A percentile compares a stretch with the other conserved stretches of the same genome.
phyloP scores from a whole-genome alignment of 2,113 vertebrate species.

The Hippocampus guttulatus region DNA sequence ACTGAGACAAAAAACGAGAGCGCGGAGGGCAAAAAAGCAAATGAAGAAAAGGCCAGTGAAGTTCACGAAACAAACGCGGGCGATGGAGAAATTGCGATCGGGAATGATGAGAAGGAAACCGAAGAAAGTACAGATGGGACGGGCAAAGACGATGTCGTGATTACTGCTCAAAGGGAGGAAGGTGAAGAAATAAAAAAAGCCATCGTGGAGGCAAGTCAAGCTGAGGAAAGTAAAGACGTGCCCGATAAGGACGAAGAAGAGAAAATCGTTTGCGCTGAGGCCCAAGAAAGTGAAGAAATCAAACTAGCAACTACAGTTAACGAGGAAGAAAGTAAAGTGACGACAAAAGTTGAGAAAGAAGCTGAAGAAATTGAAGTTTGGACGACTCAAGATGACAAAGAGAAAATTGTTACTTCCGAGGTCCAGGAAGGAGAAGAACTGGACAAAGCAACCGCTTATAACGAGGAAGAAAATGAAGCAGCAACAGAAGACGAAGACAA shows the following conservation, averaged over 20 bases:
- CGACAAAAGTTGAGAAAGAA: constrained; percentile 1
- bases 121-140: not conserved
- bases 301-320: constrained; percentile 5
- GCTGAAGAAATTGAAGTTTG: not conserved
- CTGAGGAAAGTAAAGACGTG: not conserved
- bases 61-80: not conserved
- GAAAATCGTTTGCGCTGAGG: not conserved
- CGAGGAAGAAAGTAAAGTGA: constrained; percentile 14
- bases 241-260: not conserved
- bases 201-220: not conserved
- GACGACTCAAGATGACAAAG: not conserved
- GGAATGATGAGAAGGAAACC: not conserved
- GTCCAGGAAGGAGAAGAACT: not conserved
- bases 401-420: not conserved
- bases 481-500: not conserved
- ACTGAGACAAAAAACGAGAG: constrained; percentile 1
- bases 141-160: not conserved
- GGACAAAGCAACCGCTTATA: not conserved
- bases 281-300: not conserved
- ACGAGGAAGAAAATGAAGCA: not conserved
- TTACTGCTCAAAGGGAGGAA: not conserved
- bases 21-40: not conserved
- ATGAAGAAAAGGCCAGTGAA: constrained; percentile 2
- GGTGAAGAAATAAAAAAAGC: not conserved
- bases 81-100: not conserved